phyloP scores from a whole-genome alignment of 2,888 invertebrate genomes.

The Diaphora mendica region DNA sequence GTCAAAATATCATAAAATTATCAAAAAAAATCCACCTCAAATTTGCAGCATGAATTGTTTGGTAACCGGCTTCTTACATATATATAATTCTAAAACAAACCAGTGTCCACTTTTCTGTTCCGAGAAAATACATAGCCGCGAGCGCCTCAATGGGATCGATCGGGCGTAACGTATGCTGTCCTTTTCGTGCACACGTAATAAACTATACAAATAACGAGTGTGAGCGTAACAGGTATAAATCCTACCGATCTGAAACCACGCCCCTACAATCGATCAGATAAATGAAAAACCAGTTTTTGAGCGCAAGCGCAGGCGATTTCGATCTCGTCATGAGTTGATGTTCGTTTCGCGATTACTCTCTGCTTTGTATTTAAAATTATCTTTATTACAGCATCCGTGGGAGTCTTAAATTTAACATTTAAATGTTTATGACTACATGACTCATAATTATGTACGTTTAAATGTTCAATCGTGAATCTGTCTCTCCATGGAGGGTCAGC shows the following conservation, averaged over 20 bases:
- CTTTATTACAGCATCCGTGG: slow-evolving; percentile 79
- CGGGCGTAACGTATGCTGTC: slow-evolving; percentile 68
- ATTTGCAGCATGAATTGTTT: slow-evolving; percentile 23
- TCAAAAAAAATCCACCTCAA: slow-evolving; percentile 26
- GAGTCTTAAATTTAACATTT: slow-evolving; percentile 68
- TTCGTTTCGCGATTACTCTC: slow-evolving; percentile 65
- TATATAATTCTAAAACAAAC: slow-evolving; percentile 46
- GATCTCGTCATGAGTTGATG: slow-evolving; percentile 71
- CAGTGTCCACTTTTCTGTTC: slow-evolving; percentile 52
- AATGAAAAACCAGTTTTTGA: slow-evolving; percentile 70
- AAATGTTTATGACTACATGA: slow-evolving; percentile 71
- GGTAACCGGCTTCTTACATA: slow-evolving; percentile 35
- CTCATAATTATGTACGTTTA: slow-evolving; percentile 67
- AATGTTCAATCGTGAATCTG: slow-evolving; percentile 54
- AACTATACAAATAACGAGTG: slow-evolving; percentile 26
- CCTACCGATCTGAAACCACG: slow-evolving; percentile 67
- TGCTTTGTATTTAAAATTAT: slow-evolving; percentile 79
- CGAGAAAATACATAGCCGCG: slow-evolving; percentile 58
- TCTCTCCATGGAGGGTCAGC: slow-evolving; percentile 46
- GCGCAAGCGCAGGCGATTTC: slow-evolving; percentile 70
- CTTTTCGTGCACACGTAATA: slow-evolving; percentile 50
- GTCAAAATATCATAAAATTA: slow-evolving; percentile 42
- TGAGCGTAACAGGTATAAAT: slow-evolving; percentile 63
- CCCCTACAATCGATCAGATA: slow-evolving; percentile 82
- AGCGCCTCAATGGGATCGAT: slow-evolving; percentile 68